Base-by-base conservation (phyloP, 2,888 invertebrate species). In the Harpagoxenus sublaevis region DNA sequence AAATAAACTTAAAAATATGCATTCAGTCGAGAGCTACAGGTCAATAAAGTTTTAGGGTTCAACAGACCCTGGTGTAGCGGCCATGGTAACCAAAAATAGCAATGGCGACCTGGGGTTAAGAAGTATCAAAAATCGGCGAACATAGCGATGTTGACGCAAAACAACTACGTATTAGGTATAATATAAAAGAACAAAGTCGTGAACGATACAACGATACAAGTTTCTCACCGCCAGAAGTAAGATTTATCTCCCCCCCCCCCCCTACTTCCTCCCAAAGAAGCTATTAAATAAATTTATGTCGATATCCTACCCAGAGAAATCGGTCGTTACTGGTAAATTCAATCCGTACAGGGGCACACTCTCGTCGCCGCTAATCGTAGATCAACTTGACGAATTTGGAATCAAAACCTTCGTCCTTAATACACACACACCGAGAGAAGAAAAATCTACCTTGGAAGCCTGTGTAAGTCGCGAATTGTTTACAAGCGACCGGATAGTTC, bases 401-500 rank as follows among this genome's bases (percentile, higher is more conserved):
- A 45, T 45, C 74, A 45, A 66, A 77, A n/a, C 28, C 28, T 53
- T 65, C 12, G 66, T 55, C 66, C 31, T 10, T 66, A 63, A 66
- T 42, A 53, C 23, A 51, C 48, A 42, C 55, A 35, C 35, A n/a
- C 35, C 31, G 45, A 35, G 18, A 18, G 15, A 8, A 53, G 23
- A 31, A 62, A 87, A 84, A 89, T 70, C 83, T 60, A 70, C 10
- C 74, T 35, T 10, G 23, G 31, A 68, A 65, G 66, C 35, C 55
- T 35, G 45, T 42, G 66, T 68, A 63, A 42, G 51, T 66, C 53
- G 70, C 71, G 77, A 66, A 18, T 60, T 28, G 70, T 68, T 79
- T 39, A 62, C 79, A 62, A 84, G 39, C 81, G 62, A 45, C 45
- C 48, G n/a, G 63, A 73, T 79, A n/a, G 60, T 83, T 68, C 28